A percentile compares a stretch with the other conserved stretches of the same genome.
Conservation (phyloP, 2,797 vertebrate genomes). For the Cryptoprocta ferox region DNA sequence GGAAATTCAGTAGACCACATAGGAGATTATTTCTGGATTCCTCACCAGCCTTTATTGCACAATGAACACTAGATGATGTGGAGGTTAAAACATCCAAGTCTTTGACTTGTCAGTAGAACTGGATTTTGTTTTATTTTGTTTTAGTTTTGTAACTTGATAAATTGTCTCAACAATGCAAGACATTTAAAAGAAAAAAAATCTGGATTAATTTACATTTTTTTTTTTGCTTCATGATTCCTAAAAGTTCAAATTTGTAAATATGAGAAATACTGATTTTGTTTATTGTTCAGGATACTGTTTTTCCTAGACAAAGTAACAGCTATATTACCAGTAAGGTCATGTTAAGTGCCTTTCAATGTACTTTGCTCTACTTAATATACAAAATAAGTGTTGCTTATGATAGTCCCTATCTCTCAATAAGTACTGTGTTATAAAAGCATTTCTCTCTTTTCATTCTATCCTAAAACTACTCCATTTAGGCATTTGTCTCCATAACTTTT, state of each 20-base stretch:
- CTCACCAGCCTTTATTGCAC: background rate
- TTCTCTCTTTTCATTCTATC: background rate
- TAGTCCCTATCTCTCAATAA: background rate
- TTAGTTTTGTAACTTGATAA: background rate
- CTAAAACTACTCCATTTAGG: background rate
- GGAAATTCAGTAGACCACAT: background rate
- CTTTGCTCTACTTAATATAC: background rate
- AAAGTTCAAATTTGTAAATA: background rate
- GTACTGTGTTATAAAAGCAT: background rate
- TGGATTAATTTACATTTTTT: background rate
- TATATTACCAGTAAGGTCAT: background rate
- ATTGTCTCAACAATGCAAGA: background rate
- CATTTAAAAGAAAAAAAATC: background rate
- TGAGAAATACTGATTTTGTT: background rate
- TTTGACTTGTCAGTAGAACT: background rate
- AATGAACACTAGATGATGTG: background rate
- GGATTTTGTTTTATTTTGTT: background rate
- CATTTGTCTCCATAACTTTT: background rate
- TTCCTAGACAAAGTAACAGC: background rate
- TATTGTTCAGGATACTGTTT: background rate
- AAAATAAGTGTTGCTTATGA: background rate
- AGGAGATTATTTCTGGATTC: background rate
- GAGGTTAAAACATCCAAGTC: background rate
- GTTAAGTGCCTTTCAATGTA: background rate
- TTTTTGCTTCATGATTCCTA: background rate